Percentiles rank a stretch among this genome's conserved stretches.
phyloP scores from a whole-genome alignment of 2,113 vertebrate species.

The Naja naja region DNA sequence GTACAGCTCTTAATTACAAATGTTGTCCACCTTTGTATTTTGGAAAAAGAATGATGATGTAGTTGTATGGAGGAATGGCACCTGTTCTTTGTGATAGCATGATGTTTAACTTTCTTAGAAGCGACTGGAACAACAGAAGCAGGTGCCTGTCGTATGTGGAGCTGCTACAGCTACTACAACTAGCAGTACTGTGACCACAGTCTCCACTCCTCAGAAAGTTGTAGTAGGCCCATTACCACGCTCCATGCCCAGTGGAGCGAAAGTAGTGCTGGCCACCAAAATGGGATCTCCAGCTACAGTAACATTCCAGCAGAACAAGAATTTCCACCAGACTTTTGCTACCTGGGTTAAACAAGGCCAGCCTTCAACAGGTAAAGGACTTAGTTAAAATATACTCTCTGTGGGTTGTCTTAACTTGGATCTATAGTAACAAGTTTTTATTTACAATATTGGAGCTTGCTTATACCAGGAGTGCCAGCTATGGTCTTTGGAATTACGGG shows the following conservation, averaged over 20 bases:
- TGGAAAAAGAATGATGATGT: neutral
- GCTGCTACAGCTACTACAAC: conserved; percentile 68
- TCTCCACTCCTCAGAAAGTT: conserved; percentile 80
- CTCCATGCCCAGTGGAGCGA: conserved; percentile 83
- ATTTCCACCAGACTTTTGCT: conserved; percentile 96
- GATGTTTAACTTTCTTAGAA: conserved; percentile 73
- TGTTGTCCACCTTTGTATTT: neutral
- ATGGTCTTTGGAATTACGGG: neutral
- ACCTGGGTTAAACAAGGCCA: conserved; percentile 99
- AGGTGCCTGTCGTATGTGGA: conserved; percentile 60
- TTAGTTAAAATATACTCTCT: fast-evolving
- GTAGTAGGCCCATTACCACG: conserved; percentile 78
- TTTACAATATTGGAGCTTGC: conserved; percentile 1
- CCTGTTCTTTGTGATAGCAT: conserved; percentile 1
- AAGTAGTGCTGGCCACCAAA: conserved; percentile 92
- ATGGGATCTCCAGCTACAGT: conserved; percentile 86
- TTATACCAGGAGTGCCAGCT: neutral
- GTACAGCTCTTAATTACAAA: neutral
- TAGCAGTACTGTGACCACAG: conserved; percentile 72
- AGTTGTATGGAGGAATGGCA: neutral
- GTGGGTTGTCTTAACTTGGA: neutral
- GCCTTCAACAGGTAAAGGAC: conserved; percentile 79
- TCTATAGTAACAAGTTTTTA: neutral
- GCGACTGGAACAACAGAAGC: conserved; percentile 89
- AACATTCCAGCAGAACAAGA: conserved; percentile 96